Evolutionary conservation across 2,113 vertebrate species (phyloP).

Genomic region (Lagopus muta): DNA sequence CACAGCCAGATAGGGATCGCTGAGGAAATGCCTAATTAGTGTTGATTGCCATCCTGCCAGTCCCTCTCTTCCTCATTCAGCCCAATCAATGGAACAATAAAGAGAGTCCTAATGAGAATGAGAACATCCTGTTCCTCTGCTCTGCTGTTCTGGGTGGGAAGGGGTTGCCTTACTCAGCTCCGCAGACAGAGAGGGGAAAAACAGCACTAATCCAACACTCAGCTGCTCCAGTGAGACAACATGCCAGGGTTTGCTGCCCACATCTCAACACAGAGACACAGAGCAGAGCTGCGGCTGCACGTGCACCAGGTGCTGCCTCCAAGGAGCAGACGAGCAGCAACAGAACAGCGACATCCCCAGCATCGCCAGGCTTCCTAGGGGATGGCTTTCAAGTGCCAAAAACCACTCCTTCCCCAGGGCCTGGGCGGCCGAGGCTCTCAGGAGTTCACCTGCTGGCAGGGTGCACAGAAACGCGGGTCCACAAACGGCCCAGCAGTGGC

Average conservation of each 20-base stretch:
- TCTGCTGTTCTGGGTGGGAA: fast-evolving
- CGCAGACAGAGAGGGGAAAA: neutral
- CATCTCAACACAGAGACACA: too few relatives aligned
- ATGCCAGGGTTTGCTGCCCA: fast-evolving
- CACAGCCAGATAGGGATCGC: neutral
- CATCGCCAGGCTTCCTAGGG: fast-evolving
- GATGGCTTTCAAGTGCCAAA: neutral
- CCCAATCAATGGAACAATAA: slow-evolving; percentile 18
- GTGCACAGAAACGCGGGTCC: fast-evolving
- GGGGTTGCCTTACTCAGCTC: neutral
- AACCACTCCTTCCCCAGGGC: neutral
- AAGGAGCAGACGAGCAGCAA: neutral
- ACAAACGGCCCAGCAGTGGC: neutral
- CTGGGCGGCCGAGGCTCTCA: neutral
- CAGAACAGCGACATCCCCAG: fast-evolving
- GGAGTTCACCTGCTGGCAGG: neutral
- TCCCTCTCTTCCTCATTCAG: slow-evolving; percentile 4
- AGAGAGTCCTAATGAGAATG: neutral
- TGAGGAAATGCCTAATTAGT: slow-evolving; percentile 27
- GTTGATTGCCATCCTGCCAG: slow-evolving; percentile 16
- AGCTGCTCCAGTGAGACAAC: fast-evolving
- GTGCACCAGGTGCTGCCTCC: neutral
- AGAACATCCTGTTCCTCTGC: neutral
- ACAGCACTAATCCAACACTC: neutral
- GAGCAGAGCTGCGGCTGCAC: neutral